phyloP scores from a whole-genome alignment of 2,888 invertebrate genomes.

The Philonicus albiceps region DNA sequence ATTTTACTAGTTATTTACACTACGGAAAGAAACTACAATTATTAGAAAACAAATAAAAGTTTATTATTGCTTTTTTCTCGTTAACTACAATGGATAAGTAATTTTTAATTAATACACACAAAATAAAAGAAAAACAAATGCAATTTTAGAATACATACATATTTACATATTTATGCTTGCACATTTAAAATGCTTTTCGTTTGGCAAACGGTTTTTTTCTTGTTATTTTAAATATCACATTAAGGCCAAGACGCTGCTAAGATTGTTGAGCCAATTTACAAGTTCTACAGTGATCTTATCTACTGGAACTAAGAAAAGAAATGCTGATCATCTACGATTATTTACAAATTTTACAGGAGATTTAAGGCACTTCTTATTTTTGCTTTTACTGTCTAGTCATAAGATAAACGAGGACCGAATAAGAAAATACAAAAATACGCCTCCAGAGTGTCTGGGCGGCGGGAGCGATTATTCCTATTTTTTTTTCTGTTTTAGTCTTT shows the following conservation, averaged over 20 bases:
- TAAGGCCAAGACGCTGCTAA: background rate
- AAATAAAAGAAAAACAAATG: background rate
- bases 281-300: background rate
- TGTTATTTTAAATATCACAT: conserved; percentile 13
- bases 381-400: background rate
- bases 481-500: background rate
- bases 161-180: background rate
- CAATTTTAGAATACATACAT: background rate
- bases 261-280: background rate
- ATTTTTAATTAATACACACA: background rate
- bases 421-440: background rate
- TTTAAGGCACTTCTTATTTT: conserved; percentile 3
- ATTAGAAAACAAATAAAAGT: background rate
- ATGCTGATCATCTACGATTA: background rate
- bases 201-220: background rate
- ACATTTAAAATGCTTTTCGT: background rate
- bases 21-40: background rate
- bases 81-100: conserved; percentile 10
- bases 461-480: no score
- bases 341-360: background rate
- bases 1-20: background rate
- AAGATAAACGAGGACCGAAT: background rate
- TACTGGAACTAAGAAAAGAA: background rate
- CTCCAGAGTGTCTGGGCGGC: background rate
- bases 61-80: conserved; percentile 17